These are phyloP conservation scores for Arctia plantaginis DNA, from an alignment of 2,888 invertebrate genomes.

Conservation along the genomic window DNA sequence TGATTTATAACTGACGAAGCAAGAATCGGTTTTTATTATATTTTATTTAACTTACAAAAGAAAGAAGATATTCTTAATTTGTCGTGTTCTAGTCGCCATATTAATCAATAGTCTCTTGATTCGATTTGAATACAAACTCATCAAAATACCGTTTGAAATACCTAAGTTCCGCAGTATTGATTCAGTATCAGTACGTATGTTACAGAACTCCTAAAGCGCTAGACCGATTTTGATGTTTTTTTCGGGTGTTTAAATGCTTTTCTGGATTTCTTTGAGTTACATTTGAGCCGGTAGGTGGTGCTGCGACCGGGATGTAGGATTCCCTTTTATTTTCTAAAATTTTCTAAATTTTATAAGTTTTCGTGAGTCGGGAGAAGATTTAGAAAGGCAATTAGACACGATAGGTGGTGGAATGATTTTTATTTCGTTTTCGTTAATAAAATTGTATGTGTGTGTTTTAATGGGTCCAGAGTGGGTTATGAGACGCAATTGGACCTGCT, in stretches of 20 bases:
- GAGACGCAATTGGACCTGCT: too few relatives aligned
- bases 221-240: background rate
- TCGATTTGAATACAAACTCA: background rate
- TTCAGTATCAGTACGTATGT: background rate
- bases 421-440: too few relatives aligned
- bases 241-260: background rate
- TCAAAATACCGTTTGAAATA: background rate
- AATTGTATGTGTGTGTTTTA: too few relatives aligned
- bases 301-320: too few relatives aligned
- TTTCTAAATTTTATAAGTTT: too few relatives aligned
- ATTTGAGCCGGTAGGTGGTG: too few relatives aligned
- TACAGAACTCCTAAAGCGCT: background rate
- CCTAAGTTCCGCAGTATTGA: too few relatives aligned
- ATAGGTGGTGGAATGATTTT: too few relatives aligned
- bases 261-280: background rate
- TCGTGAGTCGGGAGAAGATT: too few relatives aligned
- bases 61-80: background rate
- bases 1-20: background rate
- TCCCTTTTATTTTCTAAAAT: too few relatives aligned
- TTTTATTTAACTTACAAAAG: background rate
- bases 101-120: background rate
- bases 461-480: too few relatives aligned
- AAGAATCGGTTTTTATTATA: background rate
- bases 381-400: too few relatives aligned
- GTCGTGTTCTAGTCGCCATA: background rate